phyloP scores from a whole-genome alignment of 1,140 invertebrate genomes.

The Thaumatotibia leucotreta region DNA sequence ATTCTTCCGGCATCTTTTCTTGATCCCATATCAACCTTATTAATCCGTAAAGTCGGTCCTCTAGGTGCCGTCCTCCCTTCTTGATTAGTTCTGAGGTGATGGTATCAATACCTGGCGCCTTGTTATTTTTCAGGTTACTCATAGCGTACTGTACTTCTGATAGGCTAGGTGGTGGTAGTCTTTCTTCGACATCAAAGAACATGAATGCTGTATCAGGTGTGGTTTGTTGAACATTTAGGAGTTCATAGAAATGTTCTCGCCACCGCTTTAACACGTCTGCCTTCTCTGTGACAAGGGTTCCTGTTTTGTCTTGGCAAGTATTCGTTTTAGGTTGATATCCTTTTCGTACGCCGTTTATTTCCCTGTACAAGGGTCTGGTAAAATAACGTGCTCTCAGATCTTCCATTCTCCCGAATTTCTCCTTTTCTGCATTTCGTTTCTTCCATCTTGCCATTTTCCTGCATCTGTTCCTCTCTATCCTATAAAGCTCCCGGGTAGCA shows the following conservation, averaged over 20 bases:
- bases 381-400: not conserved
- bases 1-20: too few relatives aligned
- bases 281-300: not conserved
- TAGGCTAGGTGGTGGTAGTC: too few relatives aligned
- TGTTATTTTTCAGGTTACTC: too few relatives aligned
- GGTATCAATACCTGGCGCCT: too few relatives aligned
- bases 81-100: too few relatives aligned
- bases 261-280: not conserved
- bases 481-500: not conserved
- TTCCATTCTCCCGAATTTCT: not conserved
- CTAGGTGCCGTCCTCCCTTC: too few relatives aligned
- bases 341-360: not conserved
- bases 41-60: too few relatives aligned
- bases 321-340: not conserved
- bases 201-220: not conserved
- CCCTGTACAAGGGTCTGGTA: not conserved
- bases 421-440: not conserved
- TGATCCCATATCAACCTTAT: too few relatives aligned
- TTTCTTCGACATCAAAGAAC: not conserved
- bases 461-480: not conserved
- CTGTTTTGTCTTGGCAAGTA: not conserved
- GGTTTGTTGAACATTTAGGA: too few relatives aligned
- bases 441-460: not conserved
- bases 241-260: too few relatives aligned
- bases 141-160: too few relatives aligned